Percentiles rank a stretch among this genome's conserved stretches.
Evolutionary conservation across 2,113 vertebrate species (phyloP).

Genomic region (Propithecus coquereli): DNA sequence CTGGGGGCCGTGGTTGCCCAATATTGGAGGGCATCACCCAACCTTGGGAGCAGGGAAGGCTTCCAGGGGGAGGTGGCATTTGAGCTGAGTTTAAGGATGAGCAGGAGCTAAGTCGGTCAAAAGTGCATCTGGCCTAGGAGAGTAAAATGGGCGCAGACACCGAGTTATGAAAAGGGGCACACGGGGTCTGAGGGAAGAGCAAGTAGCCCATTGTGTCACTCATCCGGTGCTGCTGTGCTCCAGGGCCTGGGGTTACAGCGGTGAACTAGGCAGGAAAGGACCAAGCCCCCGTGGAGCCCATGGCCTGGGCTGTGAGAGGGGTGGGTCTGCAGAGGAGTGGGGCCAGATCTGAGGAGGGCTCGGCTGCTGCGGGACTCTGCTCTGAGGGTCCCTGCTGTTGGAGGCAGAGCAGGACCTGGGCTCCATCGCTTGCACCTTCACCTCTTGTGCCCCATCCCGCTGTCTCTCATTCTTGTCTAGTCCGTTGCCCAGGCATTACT

Average conservation of each 20-base stretch:
- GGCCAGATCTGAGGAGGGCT: not conserved
- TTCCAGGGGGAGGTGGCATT: not conserved
- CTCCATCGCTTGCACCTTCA: not conserved
- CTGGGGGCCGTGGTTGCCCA: not conserved
- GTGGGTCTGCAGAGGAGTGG: not conserved
- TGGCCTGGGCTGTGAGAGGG: not conserved
- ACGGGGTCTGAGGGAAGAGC: not conserved
- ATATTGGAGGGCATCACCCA: not conserved
- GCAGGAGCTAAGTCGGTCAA: not conserved
- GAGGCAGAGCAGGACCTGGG: not conserved
- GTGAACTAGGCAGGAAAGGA: not conserved
- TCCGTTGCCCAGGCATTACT: constrained; percentile 52
- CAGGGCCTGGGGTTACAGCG: not conserved
- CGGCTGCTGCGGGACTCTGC: not conserved
- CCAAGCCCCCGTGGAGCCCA: not conserved
- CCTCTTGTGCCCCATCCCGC: not conserved
- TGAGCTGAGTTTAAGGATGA: not conserved
- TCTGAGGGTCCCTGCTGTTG: not conserved
- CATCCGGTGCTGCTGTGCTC: not conserved
- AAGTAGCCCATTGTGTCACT: no score
- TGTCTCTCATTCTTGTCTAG: not conserved
- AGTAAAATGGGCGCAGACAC: not conserved
- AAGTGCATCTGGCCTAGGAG: not conserved
- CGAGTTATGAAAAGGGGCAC: not conserved
- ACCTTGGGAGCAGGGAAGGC: not conserved